Base-by-base conservation (phyloP, 2,113 vertebrate genomes). In the Amphilophus citrinellus region DNA sequence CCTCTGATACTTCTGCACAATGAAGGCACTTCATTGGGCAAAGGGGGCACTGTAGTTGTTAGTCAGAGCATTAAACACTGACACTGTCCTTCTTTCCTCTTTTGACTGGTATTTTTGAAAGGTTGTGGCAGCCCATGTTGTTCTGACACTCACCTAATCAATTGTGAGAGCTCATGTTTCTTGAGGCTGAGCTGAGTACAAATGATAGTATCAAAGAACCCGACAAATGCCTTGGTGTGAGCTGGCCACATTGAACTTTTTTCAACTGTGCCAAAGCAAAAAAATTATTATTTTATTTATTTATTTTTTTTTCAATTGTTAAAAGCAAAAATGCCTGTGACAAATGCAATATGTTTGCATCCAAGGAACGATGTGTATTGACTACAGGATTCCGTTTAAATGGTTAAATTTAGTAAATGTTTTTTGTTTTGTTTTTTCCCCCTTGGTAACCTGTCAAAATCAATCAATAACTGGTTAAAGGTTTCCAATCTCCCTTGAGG, bases 381-480 rank as follows among this genome's bases (percentile, higher is more conserved):
- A 83, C 47, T 58, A 22, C 10, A 59, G 10, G 37, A 58, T 80
- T 73, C 13, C n/a, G 37, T 84, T 84, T 66, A 82, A 76, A 82
- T 37, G 3, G 1, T 44, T 22, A 82, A n/a, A 50, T 65, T 42
- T 56, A 39, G 18, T 73, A 71, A 58, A 61, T 82, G 44, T 77
- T 53, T 61, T 35, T 39, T 18, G 24, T 24, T 24, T 24, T 81
- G 44, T 77, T 53, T 61, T 61, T 35, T 39, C 17, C 22, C 82
- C 27, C 10, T 56, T 6, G 3, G 14, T 53, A 57, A 53, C 65
- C n/a, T 44, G 20, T 82, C 30, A 78, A 44, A 24, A 76, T 53
- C 53, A 88, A 81, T 88, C 77, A 79, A 61, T 86, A 61, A 39
- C n/a, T 63, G 10, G 11, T 77, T 80, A 32, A 61, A 59, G 47